phyloP scores from a whole-genome alignment of 2,888 invertebrate genomes.

The Operophtera brumata region DNA sequence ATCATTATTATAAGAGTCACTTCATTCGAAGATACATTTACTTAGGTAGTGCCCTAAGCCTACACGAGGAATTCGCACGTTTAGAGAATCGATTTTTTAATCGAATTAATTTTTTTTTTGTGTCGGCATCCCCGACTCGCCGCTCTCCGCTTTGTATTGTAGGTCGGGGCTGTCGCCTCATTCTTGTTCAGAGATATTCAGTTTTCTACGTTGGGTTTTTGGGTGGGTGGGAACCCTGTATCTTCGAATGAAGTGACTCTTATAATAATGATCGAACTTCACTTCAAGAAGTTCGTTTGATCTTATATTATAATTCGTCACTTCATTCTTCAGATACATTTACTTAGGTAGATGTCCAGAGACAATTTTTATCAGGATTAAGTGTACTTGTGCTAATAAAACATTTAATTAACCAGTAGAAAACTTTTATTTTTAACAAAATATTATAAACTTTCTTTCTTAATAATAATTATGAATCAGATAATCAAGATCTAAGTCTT shows the following conservation, averaged over 20 bases:
- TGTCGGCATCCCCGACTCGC: no score
- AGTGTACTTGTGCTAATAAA: no score
- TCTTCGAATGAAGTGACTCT: slow-evolving; percentile 3
- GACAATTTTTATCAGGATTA: no score
- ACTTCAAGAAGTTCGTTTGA: slow-evolving; percentile 15
- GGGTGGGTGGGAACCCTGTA: background rate
- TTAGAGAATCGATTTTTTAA: slow-evolving; percentile 1
- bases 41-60: background rate
- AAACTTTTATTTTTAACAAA: no score
- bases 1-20: slow-evolving; percentile 18
- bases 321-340: slow-evolving; percentile 19
- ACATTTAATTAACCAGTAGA: no score
- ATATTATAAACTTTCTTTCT: no score
- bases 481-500: no score
- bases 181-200: no score
- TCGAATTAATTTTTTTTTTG: no score
- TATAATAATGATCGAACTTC: slow-evolving; percentile 2
- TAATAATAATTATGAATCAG: no score
- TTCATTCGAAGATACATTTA: slow-evolving; percentile 12
- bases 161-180: no score
- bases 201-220: slow-evolving; percentile 1
- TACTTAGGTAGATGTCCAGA: background rate
- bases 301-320: slow-evolving; percentile 14
- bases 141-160: no score
- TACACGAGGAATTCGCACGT: slow-evolving; percentile 5